Percentiles rank a stretch among this genome's conserved stretches.
phyloP scores from a whole-genome alignment of 2,797 vertebrate species.

The Anguilla marmorata region DNA sequence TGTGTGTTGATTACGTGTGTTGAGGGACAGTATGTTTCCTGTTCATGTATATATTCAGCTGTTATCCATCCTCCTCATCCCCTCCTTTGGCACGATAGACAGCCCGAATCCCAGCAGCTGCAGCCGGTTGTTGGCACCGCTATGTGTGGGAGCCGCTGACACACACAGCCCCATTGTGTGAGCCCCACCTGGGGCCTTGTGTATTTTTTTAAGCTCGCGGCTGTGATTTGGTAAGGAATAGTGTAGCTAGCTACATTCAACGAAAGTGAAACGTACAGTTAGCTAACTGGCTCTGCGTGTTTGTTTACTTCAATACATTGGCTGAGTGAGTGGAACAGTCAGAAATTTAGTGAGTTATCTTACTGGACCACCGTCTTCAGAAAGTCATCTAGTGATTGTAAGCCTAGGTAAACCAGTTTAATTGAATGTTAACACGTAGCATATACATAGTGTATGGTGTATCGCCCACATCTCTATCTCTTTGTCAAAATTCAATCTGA shows the following conservation, averaged over 20 bases:
- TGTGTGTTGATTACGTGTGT: background rate
- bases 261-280: background rate
- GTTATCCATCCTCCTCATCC: constrained; percentile 1
- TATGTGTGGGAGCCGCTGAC: constrained; percentile 49
- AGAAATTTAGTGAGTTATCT: background rate
- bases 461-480: background rate
- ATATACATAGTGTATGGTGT: background rate
- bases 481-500: background rate
- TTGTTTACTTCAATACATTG: background rate
- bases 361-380: background rate
- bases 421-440: background rate
- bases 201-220: constrained; percentile 43
- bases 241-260: background rate
- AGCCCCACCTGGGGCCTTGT: constrained; percentile 60
- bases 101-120: constrained; percentile 29
- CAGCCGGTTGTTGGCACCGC: constrained; percentile 56
- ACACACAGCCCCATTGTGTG: constrained; percentile 66
- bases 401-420: background rate
- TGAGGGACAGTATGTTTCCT: background rate
- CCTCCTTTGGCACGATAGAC: constrained; percentile 14
- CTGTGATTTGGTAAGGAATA: constrained; percentile 22
- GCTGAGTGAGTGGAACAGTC: background rate
- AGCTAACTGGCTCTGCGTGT: background rate
- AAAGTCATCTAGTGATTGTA: background rate
- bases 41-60: background rate